Base-by-base conservation (phyloP, 2,113 vertebrate species). In the Pelecanoides urinatrix region DNA sequence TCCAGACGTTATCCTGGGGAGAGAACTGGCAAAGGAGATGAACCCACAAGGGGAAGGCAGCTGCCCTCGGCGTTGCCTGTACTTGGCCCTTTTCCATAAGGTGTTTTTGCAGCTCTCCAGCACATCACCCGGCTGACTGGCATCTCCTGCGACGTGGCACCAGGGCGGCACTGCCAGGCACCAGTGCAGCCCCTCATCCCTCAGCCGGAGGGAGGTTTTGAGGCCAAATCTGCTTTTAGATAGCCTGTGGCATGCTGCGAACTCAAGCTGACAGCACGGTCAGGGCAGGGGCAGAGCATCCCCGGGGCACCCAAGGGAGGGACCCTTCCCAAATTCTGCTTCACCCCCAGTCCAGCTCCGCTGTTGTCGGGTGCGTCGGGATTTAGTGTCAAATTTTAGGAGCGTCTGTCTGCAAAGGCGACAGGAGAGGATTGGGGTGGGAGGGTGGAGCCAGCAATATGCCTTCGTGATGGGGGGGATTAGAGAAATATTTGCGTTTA, bases 401-500 rank as follows among this genome's bases (percentile, higher is more conserved):
- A 74, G 22, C 7, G 5, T 59, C 53, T 32, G 8, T 25, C 70
- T 38, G 59, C 0, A 2, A 59, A 70, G 65, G 90, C 2, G 2
- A 44, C 1, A 0, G 47, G 55, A 42, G 44, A 71, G 83, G 62
- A 59, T 70, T 56, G 83, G 74, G 56, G 44, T 47, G 75, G 89
- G 74, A 87, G 71, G 62, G 47, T 62, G 92, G 73, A 92, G 78
- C 74, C 73, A 70, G 70, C 55, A 40, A 40, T 59, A n/a, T 45
- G 86, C 56, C 80, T 58, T 74, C 5, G 0, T 88, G 86, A 16
- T 79, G 77, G 62, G 53, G 66, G 59, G 77, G 73, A 91, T 96
- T 96, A 93, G 71, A 42, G 82, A 88, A 94, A 88, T 86, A 80
- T 87, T 92, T 77, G 66, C 12, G 29, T 90, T 92, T 68, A 80